Evolutionary conservation across 1,140 invertebrate genomes (phyloP).

Genomic region (Paraescarpia echinospica): DNA sequence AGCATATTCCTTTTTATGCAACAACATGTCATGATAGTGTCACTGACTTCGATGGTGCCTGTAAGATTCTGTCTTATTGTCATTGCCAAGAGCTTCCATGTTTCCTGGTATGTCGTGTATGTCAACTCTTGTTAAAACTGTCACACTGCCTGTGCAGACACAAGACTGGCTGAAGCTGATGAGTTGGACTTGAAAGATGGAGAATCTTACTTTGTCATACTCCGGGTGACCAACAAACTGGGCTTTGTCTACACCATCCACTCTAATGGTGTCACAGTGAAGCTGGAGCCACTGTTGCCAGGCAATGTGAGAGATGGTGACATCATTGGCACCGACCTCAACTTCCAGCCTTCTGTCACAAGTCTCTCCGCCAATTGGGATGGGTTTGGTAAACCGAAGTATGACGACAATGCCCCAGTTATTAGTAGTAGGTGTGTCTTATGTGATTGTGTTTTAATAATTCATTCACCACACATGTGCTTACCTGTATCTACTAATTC

Average conservation of each 20-base stretch:
- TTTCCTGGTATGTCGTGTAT: background rate
- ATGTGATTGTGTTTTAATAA: background rate
- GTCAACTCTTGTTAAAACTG: background rate
- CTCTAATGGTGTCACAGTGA: slow-evolving; percentile 42
- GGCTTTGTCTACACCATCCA: slow-evolving; percentile 35
- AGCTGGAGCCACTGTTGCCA: slow-evolving; percentile 39
- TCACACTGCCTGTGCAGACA: slow-evolving; percentile 28
- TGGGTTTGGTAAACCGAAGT: slow-evolving; percentile 36
- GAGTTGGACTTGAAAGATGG: slow-evolving; percentile 33
- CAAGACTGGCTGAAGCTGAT: slow-evolving; percentile 36
- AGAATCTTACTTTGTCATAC: slow-evolving; percentile 37
- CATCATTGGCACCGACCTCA: slow-evolving; percentile 38
- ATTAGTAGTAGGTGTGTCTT: background rate
- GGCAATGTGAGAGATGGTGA: slow-evolving; percentile 43
- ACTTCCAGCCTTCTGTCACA: slow-evolving; percentile 30
- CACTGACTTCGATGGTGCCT: too few species aligned
- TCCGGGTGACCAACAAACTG: slow-evolving; percentile 38
- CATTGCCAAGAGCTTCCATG: too few species aligned
- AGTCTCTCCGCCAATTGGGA: slow-evolving; percentile 41
- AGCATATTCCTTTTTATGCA: too few species aligned
- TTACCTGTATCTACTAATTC: too few species aligned
- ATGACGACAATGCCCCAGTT: background rate
- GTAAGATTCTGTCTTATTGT: too few species aligned
- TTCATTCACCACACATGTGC: too few species aligned
- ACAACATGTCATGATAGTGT: too few species aligned